Percentiles rank a stretch among this genome's conserved stretches.
phyloP scores from a whole-genome alignment of 2,888 invertebrate genomes.

The Acholoe squamosa region DNA sequence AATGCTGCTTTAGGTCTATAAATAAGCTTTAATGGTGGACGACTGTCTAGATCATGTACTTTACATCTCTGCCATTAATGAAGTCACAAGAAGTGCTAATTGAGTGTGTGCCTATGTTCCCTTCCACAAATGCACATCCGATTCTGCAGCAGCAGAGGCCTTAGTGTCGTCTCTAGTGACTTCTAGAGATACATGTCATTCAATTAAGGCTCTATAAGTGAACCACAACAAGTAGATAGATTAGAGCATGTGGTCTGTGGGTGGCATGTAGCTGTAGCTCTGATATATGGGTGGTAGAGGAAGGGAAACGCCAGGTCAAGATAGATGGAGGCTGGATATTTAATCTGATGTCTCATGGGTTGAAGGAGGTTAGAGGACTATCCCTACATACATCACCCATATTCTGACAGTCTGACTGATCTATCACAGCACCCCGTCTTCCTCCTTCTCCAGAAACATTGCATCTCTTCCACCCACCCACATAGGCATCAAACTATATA shows the following conservation, averaged over 20 bases:
- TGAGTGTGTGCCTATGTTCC: no score
- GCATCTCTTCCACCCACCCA: no score
- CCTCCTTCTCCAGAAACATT: background rate
- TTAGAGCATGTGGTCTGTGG: background rate
- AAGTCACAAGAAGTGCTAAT: no score
- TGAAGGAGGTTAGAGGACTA: background rate
- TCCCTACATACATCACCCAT: background rate
- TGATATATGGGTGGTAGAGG: constrained; percentile 4
- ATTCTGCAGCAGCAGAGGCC: background rate
- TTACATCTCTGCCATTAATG: no score
- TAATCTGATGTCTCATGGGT: background rate
- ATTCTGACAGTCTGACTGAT: background rate
- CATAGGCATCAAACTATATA: no score
- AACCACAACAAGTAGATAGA: no score
- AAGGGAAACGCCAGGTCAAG: background rate
- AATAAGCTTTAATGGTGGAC: no score
- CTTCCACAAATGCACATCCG: background rate
- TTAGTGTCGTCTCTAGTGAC: no score
- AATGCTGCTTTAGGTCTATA: no score
- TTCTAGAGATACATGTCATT: no score
- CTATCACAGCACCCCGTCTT: background rate
- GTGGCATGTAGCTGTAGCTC: background rate
- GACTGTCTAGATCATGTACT: no score
- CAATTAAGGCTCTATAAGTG: no score
- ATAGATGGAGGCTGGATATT: background rate